Evolutionary conservation across 2,113 vertebrate species (phyloP).

Genomic region (Egretta garzetta): DNA sequence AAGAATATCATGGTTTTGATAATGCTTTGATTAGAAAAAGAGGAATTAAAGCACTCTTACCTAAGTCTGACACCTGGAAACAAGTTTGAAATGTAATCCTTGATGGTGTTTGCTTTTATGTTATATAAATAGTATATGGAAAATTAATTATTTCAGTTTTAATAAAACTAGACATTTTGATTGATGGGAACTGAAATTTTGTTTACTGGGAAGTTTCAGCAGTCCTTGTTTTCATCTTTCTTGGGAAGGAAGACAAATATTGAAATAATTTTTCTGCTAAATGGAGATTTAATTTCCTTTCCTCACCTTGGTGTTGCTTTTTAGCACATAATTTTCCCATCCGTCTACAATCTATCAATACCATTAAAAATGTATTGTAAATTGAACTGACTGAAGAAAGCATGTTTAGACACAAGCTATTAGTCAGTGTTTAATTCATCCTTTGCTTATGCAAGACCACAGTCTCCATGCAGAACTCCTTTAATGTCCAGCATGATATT

Average conservation of each 20-base stretch:
- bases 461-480: background rate
- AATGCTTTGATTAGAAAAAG: background rate
- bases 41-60: background rate
- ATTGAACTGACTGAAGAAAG: background rate
- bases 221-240: background rate
- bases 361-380: constrained; percentile 3
- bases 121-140: background rate
- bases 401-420: background rate
- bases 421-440: background rate
- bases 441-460: background rate
- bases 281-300: constrained; percentile 23
- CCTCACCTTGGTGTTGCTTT: background rate
- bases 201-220: background rate
- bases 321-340: constrained; percentile 8
- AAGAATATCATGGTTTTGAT: background rate
- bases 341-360: background rate
- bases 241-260: background rate
- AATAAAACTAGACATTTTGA: background rate
- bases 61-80: background rate
- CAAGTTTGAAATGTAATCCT: background rate
- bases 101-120: background rate
- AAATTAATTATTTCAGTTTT: constrained; percentile 10
- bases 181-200: background rate
- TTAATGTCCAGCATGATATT: background rate
- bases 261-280: background rate